Evolutionary conservation across 2,113 vertebrate species (phyloP).

Genomic region (Burhinus bistriatus): DNA sequence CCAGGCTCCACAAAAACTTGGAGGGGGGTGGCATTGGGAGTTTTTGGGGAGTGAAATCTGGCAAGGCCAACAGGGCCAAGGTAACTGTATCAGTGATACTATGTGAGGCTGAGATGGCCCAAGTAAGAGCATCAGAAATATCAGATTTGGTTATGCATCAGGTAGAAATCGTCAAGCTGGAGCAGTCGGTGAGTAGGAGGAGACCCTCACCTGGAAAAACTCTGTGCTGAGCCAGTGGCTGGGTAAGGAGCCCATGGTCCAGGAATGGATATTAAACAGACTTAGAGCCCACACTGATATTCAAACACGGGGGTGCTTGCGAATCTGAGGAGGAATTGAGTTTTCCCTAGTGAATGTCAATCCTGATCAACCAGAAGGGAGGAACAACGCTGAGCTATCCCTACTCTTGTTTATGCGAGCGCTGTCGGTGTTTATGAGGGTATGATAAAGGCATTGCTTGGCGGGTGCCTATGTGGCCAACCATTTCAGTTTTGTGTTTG

Average conservation of each 20-base stretch:
- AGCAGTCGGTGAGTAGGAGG: background rate
- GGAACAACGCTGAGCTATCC: background rate
- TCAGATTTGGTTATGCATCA: background rate
- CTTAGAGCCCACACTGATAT: background rate
- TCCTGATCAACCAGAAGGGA: background rate
- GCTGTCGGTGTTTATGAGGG: background rate
- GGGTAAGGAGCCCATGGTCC: background rate
- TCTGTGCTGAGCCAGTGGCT: background rate
- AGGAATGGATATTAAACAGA: background rate
- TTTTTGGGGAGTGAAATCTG: background rate
- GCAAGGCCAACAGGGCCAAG: background rate
- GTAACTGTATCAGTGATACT: background rate
- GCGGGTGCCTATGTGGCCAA: background rate
- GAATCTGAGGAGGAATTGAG: background rate
- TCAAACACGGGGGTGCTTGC: accelerated
- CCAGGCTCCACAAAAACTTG: background rate
- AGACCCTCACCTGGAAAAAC: background rate
- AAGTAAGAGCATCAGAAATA: background rate
- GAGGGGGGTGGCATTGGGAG: accelerated
- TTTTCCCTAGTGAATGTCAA: background rate
- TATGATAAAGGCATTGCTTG: background rate
- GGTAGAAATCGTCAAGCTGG: background rate
- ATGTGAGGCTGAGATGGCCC: background rate
- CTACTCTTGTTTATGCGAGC: background rate
- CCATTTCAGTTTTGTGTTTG: background rate